phyloP scores from a whole-genome alignment of 2,888 invertebrate species.

The Limenitis arthemis region DNA sequence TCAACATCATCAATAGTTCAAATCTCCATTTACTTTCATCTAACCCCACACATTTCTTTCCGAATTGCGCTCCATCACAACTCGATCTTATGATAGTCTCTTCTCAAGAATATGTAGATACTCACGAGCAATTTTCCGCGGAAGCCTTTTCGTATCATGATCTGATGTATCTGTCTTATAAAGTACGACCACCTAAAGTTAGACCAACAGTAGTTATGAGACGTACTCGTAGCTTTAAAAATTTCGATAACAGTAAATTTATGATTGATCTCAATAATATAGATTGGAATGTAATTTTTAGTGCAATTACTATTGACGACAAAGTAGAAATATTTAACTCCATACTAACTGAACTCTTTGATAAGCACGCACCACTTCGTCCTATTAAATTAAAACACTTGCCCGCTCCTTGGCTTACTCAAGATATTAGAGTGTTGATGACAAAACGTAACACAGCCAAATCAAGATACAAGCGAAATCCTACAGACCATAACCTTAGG shows the following conservation, averaged over 20 bases:
- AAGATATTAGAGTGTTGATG: too few relatives aligned
- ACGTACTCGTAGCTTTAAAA: neutral
- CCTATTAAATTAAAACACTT: too few relatives aligned
- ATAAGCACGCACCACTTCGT: too few relatives aligned
- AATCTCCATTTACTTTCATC: neutral
- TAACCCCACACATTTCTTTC: neutral
- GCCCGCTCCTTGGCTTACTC: too few relatives aligned
- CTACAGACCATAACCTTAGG: too few relatives aligned
- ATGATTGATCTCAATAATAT: neutral
- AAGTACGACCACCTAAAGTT: neutral
- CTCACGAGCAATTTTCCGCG: too few relatives aligned
- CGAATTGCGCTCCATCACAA: neutral
- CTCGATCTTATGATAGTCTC: neutral
- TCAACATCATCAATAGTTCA: neutral
- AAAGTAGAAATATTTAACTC: neutral
- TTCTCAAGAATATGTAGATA: too few relatives aligned
- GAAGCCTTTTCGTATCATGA: too few relatives aligned
- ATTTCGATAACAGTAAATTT: neutral
- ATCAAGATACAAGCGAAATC: too few relatives aligned
- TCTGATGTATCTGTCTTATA: too few relatives aligned
- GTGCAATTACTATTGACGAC: neutral
- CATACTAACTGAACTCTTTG: too few relatives aligned
- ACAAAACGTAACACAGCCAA: too few relatives aligned
- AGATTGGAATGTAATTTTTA: neutral
- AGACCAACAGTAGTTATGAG: neutral